Evolutionary conservation across 2,113 vertebrate species (phyloP), one percentile per base, ranked within the genome.

Genomic region (Nothocercus nigrocapillus): DNA sequence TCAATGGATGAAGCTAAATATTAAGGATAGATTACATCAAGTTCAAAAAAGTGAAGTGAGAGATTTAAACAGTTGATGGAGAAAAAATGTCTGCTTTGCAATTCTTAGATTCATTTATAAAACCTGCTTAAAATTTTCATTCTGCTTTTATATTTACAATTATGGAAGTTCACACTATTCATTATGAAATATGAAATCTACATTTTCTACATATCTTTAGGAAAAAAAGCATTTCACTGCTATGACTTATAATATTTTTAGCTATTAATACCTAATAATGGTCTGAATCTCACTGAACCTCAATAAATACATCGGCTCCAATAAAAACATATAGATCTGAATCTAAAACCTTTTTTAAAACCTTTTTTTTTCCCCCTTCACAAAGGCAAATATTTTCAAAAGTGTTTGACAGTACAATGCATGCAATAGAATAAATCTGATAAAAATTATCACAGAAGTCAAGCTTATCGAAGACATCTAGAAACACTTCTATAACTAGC

Each of bases 401-500:
- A 63, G 42, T 24, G 75, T 70, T 69, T 74, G 5, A 11, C 32
- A 83, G 58, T 24, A 72, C 4, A 70, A 21, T 32, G 58, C 38
- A 67, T 19, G 7, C 4, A 63, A 17, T 6, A 49, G 2, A 42
- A 30, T 0, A 85, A 85, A 75, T 38, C 0, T 12, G 28, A 58
- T 32, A 67, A 42, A 63, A 63, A 16, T 53, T 32, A 70, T 8
- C 7, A 67, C 3, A 44, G 12, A 75, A 63, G 5, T n/a, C 28
- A 70, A 61, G 3, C 28, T 30, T 67, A 38, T 11, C 25, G 42
- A 38, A 66, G 16, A 1, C 11, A 36, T 1, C 0, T 13, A 21
- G 30, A 17, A 56, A 30, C 54, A 56, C 16, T 56, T 56, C 54
- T 56, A 56, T 30, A 56, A 53, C 16, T 58, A 73, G 16, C 42